These are phyloP conservation scores for Nematolebias whitei DNA, from an alignment of 2,113 vertebrate species.

Conservation along the genomic window DNA sequence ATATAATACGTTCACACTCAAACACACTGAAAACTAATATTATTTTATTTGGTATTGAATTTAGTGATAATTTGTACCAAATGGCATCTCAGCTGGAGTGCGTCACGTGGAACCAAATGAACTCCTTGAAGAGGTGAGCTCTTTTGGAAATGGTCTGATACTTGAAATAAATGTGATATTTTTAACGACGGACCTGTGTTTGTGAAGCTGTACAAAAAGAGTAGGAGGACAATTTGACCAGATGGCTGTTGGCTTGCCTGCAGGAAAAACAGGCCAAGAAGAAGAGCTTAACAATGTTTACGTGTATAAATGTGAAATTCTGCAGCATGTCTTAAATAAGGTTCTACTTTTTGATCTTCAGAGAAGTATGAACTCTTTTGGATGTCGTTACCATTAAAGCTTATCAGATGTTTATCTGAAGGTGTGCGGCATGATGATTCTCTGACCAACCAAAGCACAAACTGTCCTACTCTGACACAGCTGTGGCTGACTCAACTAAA, in stretches of 20 bases:
- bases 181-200: background rate
- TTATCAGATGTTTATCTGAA: background rate
- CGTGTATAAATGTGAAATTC: slow-evolving; percentile 8
- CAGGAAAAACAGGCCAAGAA: slow-evolving; percentile 20
- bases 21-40: too few relatives aligned
- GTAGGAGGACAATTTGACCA: slow-evolving; percentile 28
- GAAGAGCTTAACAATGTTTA: slow-evolving; percentile 4
- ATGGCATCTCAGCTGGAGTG: slow-evolving; percentile 79
- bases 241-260: slow-evolving; percentile 39
- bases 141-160: background rate
- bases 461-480: background rate
- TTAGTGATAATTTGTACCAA: slow-evolving; percentile 76
- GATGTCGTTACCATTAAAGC: background rate
- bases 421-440: background rate
- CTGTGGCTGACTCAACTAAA: background rate
- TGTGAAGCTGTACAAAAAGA: slow-evolving; percentile 10
- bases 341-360: background rate
- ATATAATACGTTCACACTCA: too few relatives aligned
- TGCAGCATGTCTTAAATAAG: background rate
- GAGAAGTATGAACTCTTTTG: background rate
- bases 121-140: slow-evolving; percentile 68
- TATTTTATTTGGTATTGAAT: background rate
- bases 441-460: background rate
- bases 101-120: slow-evolving; percentile 77
- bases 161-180: background rate